Evolutionary conservation across 2,113 vertebrate genomes (phyloP), one percentile per base, ranked within the genome.

Genomic region (Rhinoptilus africanus): DNA sequence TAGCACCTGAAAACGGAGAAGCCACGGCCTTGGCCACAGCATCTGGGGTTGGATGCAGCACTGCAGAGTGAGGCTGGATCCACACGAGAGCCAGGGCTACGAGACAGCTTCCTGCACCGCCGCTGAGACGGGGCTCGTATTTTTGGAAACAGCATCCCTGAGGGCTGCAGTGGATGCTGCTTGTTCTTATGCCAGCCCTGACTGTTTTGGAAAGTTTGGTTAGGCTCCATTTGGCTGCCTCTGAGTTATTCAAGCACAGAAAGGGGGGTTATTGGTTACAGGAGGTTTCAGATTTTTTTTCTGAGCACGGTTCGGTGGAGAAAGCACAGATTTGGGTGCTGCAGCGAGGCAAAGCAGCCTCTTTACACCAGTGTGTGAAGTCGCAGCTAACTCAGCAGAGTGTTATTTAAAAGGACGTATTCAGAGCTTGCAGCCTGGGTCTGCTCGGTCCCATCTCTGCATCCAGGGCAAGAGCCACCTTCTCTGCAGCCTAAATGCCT

Each of bases 1-100:
- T 96, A 95, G 93, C 96, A 96, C 96, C 96, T 96, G 96, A 16
- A 78, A 71, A 86, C 1, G 4, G 64, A 94, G 95, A 86, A 94
- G 91, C 45, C 92, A 32, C 1, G 64, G 87, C 94, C 91, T 75
- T 28, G 87, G 87, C 77, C 3, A 1, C 81, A 47, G 90, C 8
- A 16, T 56, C 74, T 35, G 18, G 92, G 64, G 5, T 8, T 84
- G 91, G 78, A 48, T 2, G 5, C 8, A 4, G 57, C 13, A 6
- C 71, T 24, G 76, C 60, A 14, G 76, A 85, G 72, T 0, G 1
- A 30, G 59, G 89, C 48, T 35, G 43, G 80, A 85, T 60, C 62
- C 8, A 2, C 20, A 11, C 2, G 2, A 85, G 39, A 88, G 75
- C 59, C 39, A 4, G 53, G 81, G 91, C 89, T 84, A 21, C 0